Conservation (phyloP, 2,888 invertebrate genomes). For the Gibbula magus region DNA sequence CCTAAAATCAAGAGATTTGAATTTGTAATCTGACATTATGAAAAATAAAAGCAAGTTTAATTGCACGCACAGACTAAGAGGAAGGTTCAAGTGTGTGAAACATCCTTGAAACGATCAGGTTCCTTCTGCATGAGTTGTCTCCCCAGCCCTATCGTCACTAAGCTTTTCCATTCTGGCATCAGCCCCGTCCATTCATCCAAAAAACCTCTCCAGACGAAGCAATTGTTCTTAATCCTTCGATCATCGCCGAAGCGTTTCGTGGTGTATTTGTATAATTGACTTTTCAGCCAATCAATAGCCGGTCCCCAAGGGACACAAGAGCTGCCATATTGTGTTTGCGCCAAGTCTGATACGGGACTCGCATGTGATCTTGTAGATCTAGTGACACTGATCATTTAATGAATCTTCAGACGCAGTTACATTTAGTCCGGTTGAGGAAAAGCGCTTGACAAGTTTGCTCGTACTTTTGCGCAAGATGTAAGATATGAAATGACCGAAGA, state of each 20-base stretch:
- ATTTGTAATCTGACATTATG: too few relatives aligned
- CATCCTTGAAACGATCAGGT: too few relatives aligned
- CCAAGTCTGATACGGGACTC: background rate
- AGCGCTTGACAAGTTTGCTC: too few relatives aligned
- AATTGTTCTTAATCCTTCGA: background rate
- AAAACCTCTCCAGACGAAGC: background rate
- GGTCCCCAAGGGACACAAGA: background rate
- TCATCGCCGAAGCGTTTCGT: background rate
- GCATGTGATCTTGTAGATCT: background rate
- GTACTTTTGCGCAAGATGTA: too few relatives aligned
- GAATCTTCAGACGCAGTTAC: background rate
- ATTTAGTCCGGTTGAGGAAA: background rate
- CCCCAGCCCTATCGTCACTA: too few relatives aligned
- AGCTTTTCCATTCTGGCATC: too few relatives aligned
- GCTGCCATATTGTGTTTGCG: background rate
- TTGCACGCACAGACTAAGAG: too few relatives aligned
- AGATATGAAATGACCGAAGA: too few relatives aligned
- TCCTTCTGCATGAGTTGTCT: too few relatives aligned
- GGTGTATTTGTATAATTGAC: slow-evolving; percentile 8
- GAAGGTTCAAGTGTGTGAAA: too few relatives aligned
- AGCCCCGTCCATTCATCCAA: background rate
- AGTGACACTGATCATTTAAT: background rate
- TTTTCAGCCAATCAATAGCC: background rate
- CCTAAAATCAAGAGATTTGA: too few relatives aligned
- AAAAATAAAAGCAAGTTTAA: background rate